Evolutionary conservation across 2,797 vertebrate species (phyloP), one percentile per base, ranked within the genome.

Genomic region (Clamator glandarius): DNA sequence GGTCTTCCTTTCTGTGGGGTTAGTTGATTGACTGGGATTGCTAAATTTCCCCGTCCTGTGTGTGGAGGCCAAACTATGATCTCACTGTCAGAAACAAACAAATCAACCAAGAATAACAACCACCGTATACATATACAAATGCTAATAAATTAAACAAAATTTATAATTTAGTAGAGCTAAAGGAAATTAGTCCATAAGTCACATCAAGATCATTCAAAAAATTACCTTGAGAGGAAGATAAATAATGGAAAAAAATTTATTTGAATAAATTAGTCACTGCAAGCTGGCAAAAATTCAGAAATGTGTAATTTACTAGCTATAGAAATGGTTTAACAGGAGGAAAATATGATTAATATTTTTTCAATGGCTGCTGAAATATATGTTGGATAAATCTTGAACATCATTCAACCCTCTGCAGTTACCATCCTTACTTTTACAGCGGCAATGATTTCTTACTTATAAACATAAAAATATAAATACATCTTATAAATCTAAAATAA

Each of bases 211-310:
- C 50, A 74, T 82, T 85, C 0, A 14, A 33, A 78, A 51, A 35
- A 75, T 18, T 68, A 13, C 33, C 36, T 39, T 55, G 24, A 84
- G 33, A 68, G 16, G 18, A 33, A 69, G 29, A 39, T 82, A 75
- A 84, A 79, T 87, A 76, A 69, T 57, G 11, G 17, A 62, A 82
- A 78, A 48, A 93, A 89, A 48, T 3, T 42, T 5, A 16, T 87
- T 91, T 89, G 31, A 87, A 91, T 91, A 59, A 67, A 85, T 87
- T 77, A 87, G 42, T 80, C 48, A 50, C 68, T 68, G 21, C 31
- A 91, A 70, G 33, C 41, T 83, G 41, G 44, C 52, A 87, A 70
- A 94, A 87, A 63, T 21, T 59, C 64, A 64, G 31, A 57, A 90
- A n/a, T 79, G 2, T 68, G 46, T 81, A 81, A 46, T 84, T 90